Evolutionary conservation across 2,113 vertebrate genomes (phyloP).

Genomic region (Murina feae): DNA sequence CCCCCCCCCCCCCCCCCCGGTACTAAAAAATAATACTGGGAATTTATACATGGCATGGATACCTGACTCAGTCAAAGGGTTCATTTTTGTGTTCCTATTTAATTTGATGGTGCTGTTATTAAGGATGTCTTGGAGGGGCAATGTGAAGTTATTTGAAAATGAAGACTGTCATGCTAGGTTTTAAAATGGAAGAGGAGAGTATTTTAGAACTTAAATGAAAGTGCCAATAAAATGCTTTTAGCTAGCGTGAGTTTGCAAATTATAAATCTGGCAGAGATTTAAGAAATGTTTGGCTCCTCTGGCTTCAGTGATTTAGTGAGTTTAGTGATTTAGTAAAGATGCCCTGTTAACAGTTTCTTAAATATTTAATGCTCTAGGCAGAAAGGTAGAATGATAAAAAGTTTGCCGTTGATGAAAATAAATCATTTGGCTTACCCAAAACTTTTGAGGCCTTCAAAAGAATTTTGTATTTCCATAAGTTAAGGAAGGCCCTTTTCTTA

Average conservation of each 20-base stretch:
- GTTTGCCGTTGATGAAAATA: constrained; percentile 49
- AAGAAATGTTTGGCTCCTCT: constrained; percentile 40
- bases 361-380: constrained; percentile 55
- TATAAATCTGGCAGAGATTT: constrained; percentile 54
- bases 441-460: neutral
- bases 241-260: constrained; percentile 39
- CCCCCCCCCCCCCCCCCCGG: too few relatives aligned
- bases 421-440: neutral
- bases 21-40: neutral
- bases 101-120: neutral
- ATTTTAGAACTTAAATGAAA: constrained; percentile 9
- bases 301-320: constrained; percentile 31
- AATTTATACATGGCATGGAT: neutral
- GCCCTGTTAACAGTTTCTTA: constrained; percentile 51
- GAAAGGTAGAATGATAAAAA: constrained; percentile 26
- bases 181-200: neutral
- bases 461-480: neutral
- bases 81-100: neutral
- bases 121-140: neutral
- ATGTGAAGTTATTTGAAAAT: constrained; percentile 12
- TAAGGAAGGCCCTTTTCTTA: neutral
- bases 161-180: neutral
- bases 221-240: constrained; percentile 26
- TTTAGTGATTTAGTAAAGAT: constrained; percentile 42
- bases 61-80: neutral